Percentiles rank a stretch among this genome's conserved stretches.
Conservation (phyloP, 2,113 vertebrate species). For the Cercopithecus mona region DNA sequence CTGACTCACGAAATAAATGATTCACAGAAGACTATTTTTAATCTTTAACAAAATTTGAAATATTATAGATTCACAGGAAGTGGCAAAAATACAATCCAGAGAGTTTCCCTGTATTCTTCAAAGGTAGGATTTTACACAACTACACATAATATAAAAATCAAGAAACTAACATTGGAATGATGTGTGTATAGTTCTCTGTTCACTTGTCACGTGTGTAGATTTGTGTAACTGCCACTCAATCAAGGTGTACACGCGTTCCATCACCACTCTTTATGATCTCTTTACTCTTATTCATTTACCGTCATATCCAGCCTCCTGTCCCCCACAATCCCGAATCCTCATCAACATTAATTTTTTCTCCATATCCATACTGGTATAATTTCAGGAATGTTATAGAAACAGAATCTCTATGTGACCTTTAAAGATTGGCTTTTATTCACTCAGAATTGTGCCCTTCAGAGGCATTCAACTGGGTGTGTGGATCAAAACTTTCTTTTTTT, state of each 20-base stretch:
- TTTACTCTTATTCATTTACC: neutral
- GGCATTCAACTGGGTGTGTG: neutral
- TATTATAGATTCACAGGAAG: neutral
- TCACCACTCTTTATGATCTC: neutral
- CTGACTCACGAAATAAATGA: neutral
- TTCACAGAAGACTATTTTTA: neutral
- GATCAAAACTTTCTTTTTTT: neutral
- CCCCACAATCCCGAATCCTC: neutral
- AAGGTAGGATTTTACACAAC: neutral
- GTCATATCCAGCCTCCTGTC: neutral
- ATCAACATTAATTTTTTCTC: neutral
- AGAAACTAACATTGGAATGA: neutral
- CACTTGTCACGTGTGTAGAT: neutral
- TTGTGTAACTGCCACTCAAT: too few relatives aligned
- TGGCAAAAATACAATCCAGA: neutral
- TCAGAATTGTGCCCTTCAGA: neutral
- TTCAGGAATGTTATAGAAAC: neutral
- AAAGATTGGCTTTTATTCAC: neutral
- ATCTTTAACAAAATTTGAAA: neutral
- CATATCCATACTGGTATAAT: neutral
- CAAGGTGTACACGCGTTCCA: neutral
- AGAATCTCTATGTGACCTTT: neutral
- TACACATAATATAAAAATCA: neutral
- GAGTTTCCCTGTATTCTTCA: neutral
- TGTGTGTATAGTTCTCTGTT: neutral